Percentiles rank a stretch among this genome's conserved stretches.
phyloP scores from a whole-genome alignment of 1,140 invertebrate genomes.

The Apis laboriosa region DNA sequence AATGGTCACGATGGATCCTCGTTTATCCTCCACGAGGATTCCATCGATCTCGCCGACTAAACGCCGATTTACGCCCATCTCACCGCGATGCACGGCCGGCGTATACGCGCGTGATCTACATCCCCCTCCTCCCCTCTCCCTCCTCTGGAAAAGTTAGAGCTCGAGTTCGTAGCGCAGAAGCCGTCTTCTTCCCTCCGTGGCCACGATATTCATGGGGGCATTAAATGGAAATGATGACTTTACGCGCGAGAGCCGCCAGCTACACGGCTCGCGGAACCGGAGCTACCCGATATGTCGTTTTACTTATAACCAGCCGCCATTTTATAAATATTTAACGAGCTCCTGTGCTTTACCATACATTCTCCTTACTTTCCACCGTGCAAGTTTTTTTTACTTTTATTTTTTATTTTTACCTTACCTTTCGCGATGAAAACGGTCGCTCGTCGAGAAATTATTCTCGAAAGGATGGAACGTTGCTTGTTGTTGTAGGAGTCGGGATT shows the following conservation, averaged over 20 bases:
- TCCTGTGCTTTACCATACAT: constrained; percentile 40
- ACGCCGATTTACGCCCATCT: constrained; percentile 15
- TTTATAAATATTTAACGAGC: constrained; percentile 71
- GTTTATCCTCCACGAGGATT: no score
- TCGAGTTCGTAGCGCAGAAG: no score
- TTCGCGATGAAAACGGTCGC: not conserved
- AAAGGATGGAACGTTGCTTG: no score
- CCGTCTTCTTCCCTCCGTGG: not conserved
- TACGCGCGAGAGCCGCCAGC: constrained; percentile 47
- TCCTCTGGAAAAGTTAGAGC: not conserved
- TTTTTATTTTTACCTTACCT: not conserved
- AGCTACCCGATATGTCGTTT: constrained; percentile 53
- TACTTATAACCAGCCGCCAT: constrained; percentile 63
- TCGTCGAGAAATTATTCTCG: no score
- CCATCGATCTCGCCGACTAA: constrained; percentile 13
- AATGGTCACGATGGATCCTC: not conserved
- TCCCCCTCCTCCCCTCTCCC: no score
- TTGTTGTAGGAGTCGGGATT: no score
- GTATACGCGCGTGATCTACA: constrained; percentile 6
- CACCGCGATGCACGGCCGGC: no score
- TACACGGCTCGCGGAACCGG: constrained; percentile 16
- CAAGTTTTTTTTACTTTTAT: not conserved
- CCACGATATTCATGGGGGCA: constrained; percentile 65
- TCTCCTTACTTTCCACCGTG: not conserved
- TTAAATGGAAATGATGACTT: constrained; percentile 72